phyloP scores from a whole-genome alignment of 2,888 invertebrate species.

The Drosophila niveifrons region DNA sequence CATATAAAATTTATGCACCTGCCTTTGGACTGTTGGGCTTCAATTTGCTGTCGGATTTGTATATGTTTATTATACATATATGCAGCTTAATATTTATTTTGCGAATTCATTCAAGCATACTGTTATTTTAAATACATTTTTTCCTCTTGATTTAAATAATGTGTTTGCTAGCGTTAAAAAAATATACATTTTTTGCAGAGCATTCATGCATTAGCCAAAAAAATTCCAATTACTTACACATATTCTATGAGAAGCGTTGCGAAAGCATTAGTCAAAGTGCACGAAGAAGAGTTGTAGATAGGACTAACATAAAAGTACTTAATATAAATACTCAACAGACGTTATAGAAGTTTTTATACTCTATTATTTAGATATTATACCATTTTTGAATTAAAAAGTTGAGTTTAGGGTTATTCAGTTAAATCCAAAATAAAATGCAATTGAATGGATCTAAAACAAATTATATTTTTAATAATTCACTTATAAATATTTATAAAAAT shows the following conservation, averaged over 20 bases:
- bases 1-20: constrained; percentile 34
- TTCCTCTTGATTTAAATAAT: neutral
- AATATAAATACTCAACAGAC: neutral
- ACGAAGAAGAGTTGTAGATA: constrained; percentile 1
- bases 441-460: too few species aligned
- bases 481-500: too few species aligned
- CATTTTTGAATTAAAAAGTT: too few species aligned
- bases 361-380: neutral
- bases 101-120: neutral
- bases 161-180: too few species aligned
- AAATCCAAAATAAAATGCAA: too few species aligned
- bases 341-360: neutral
- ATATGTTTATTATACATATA: neutral
- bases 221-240: constrained; percentile 19
- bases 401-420: too few species aligned
- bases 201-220: neutral
- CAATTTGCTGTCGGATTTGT: constrained; percentile 21
- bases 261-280: constrained; percentile 3
- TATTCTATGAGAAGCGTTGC: neutral
- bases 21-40: constrained; percentile 7
- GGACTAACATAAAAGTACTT: neutral
- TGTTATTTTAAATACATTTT: neutral
- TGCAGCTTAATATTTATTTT: neutral
- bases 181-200: neutral
- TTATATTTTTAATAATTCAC: too few species aligned